A percentile compares a stretch with the other conserved stretches of the same genome.
phyloP scores from a whole-genome alignment of 2,113 vertebrate species.

The Sterrhoptilus dennistouni region DNA sequence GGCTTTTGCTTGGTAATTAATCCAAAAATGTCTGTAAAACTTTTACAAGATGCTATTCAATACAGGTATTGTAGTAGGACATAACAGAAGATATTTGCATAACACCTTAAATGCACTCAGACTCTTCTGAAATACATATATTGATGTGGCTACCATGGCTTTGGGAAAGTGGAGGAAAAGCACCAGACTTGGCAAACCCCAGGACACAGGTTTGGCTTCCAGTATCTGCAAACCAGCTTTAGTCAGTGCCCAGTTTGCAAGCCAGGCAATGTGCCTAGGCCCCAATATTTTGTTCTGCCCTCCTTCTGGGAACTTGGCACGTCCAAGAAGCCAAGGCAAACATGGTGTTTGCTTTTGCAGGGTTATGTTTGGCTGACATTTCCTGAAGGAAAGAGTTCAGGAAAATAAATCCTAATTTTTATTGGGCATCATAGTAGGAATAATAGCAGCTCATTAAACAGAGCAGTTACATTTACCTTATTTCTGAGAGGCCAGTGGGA shows the following conservation, averaged over 20 bases:
- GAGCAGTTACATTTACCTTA: not conserved
- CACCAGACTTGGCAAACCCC: slow-evolving; percentile 14
- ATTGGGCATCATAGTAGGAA: slow-evolving; percentile 30
- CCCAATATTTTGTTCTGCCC: slow-evolving; percentile 37
- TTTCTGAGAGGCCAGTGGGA: not conserved
- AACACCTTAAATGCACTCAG: not conserved
- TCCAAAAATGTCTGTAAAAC: not conserved
- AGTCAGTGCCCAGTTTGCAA: not conserved
- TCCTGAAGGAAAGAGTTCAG: slow-evolving; percentile 54
- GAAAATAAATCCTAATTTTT: slow-evolving; percentile 43
- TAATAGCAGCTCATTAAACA: slow-evolving; percentile 24
- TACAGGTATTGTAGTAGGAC: not conserved
- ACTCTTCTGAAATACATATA: not conserved
- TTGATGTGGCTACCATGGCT: not conserved
- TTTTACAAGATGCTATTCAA: not conserved
- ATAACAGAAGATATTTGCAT: not conserved
- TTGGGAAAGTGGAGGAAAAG: slow-evolving; percentile 28
- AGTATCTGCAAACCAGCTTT: not conserved
- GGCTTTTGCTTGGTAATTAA: not conserved
- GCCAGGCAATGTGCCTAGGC: not conserved
- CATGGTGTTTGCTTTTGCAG: slow-evolving; percentile 13
- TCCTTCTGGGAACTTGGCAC: not conserved
- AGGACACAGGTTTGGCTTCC: not conserved
- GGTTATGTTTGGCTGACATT: slow-evolving; percentile 69
- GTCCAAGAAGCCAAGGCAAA: slow-evolving; percentile 59